Conservation (phyloP, 2,797 vertebrate genomes). For the Onychomys arenicola region DNA sequence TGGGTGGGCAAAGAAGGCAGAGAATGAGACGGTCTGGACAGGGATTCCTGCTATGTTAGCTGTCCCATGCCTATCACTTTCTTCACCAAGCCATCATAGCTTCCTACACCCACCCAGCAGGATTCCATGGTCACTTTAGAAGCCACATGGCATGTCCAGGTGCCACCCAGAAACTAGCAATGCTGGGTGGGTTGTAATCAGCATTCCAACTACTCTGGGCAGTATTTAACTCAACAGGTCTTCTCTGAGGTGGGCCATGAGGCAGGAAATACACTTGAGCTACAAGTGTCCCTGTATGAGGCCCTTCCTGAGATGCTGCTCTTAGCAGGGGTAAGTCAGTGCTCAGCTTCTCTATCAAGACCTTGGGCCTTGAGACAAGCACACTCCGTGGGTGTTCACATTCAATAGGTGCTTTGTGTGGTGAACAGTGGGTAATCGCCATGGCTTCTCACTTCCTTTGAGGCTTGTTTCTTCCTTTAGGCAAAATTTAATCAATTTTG, state of each 20-base stretch:
- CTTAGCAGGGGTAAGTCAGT: background rate
- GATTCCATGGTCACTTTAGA: fast-evolving
- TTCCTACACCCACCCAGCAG: background rate
- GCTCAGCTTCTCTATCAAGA: fast-evolving
- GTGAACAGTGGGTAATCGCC: background rate
- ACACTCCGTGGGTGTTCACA: fast-evolving
- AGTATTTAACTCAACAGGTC: background rate
- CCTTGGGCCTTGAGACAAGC: fast-evolving
- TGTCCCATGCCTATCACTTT: background rate
- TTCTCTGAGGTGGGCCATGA: fast-evolving
- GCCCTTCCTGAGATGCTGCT: fast-evolving
- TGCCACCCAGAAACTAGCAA: too few species aligned
- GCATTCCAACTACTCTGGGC: background rate
- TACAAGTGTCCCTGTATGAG: background rate
- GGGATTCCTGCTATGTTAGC: background rate
- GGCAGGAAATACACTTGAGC: background rate
- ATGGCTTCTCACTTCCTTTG: background rate
- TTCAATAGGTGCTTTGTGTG: fast-evolving
- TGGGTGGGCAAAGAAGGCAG: background rate
- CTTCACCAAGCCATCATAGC: fast-evolving
- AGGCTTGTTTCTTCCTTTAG: fast-evolving
- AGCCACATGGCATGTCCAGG: background rate
- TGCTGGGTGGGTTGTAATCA: fast-evolving
- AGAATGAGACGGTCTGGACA: background rate
- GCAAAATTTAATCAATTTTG: background rate